Conservation (phyloP, 2,888 invertebrate species). For the Drosophila tanythrix region DNA sequence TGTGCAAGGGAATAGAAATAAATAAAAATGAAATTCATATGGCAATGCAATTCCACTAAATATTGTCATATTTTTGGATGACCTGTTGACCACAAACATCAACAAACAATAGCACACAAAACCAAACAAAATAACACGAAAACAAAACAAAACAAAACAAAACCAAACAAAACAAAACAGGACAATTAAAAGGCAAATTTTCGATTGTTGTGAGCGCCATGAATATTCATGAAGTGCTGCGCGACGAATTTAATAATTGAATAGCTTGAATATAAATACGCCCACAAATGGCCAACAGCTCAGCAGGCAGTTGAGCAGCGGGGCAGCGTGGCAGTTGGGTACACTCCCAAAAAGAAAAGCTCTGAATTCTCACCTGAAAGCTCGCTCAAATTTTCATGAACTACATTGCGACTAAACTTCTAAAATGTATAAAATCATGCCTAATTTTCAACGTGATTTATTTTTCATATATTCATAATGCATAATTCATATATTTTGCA, state of each 20-base stretch:
- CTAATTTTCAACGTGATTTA: background rate
- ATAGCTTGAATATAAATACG: constrained; percentile 70
- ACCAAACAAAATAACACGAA: background rate
- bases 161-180: constrained; percentile 33
- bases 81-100: constrained; percentile 40
- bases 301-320: constrained; percentile 2
- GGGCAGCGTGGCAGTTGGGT: background rate
- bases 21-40: background rate
- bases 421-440: background rate
- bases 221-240: constrained; percentile 70
- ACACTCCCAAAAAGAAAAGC: background rate
- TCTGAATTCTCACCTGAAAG: background rate
- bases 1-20: background rate
- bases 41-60: background rate
- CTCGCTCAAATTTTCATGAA: background rate
- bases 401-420: background rate
- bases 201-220: constrained; percentile 67
- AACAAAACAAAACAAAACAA: constrained; percentile 10
- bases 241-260: constrained; percentile 70
- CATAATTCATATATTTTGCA: background rate
- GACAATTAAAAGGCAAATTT: constrained; percentile 73
- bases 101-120: background rate
- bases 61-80: constrained; percentile 16
- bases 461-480: background rate
- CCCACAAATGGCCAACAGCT: constrained; percentile 47